Evolutionary conservation across 2,797 vertebrate genomes (phyloP), one percentile per base, ranked within the genome.

Genomic region (Pelobates cultripes): DNA sequence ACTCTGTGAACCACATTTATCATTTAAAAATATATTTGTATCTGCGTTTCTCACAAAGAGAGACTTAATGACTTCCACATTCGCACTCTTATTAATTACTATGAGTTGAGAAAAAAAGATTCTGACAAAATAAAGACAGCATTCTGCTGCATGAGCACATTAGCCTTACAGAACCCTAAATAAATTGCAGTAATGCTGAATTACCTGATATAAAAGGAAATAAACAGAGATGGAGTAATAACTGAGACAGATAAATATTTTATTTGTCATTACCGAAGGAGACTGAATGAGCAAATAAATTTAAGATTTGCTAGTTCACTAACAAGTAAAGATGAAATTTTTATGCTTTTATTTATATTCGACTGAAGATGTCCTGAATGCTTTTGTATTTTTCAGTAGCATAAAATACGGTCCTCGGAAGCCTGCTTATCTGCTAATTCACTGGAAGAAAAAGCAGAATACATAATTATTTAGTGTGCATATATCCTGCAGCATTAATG

Each of bases 21-120:
- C 86, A 91, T 86, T 79, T 87, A 85, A 86, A 90, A 90, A 92
- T 90, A 88, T 87, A 83, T 90, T 89, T 87, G 87, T 88, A 87
- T 82, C 87, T 88, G 82, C 17, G 10, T 86, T 84, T 84, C 86
- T 80, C 76, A 86, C 89, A 90, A 91, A 87, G 86, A 91, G 87
- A 82, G 88, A 92, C 90, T 91, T 91, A 89, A 88, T 89, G 85
- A 83, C 73, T 64, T 75, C 57, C 60, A 63, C n/a, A n/a, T 41
- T 28, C 60, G 42, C 73, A 61, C 55, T 12, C 73, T 28, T 63
- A 87, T 92, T 90, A 92, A 92, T 93, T 91, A 88, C 80, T 87
- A 81, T 79, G 90, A 92, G 91, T 87, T 88, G 86, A 83, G 5
- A 51, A 51, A 51, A 51, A 51, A 57, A 12, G 4, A 15, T 57